Evolutionary conservation across 64 coral and sea anemone genomes (phyloP).

Genomic region (Exaiptasia diaphana): DNA sequence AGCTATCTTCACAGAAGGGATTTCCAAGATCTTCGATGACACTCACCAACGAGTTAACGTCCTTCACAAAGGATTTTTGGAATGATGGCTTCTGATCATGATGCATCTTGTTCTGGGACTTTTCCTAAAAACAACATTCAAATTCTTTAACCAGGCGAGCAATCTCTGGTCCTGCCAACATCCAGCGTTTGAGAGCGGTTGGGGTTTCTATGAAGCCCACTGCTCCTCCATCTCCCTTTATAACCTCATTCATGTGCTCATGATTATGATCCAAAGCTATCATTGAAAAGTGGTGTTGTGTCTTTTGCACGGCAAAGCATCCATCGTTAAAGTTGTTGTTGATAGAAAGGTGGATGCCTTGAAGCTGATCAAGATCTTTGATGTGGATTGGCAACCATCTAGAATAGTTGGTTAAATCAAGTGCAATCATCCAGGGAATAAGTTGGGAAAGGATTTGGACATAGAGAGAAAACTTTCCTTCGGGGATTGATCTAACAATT

Average conservation of each 20-base stretch:
- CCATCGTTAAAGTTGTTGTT: background rate
- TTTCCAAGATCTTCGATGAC: slow-evolving; percentile 49
- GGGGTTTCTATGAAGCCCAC: slow-evolving; percentile 32
- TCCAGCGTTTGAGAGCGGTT: slow-evolving; percentile 15
- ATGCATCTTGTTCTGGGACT: background rate
- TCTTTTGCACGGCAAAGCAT: background rate
- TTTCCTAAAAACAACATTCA: background rate
- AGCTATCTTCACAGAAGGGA: slow-evolving; percentile 5
- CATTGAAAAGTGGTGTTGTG: background rate
- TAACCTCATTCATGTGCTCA: slow-evolving; percentile 30
- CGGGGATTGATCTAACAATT: background rate
- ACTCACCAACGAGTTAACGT: background rate
- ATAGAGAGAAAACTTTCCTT: slow-evolving; percentile 4
- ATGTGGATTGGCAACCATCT: slow-evolving; percentile 39
- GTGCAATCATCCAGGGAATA: slow-evolving; percentile 18
- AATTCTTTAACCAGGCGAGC: slow-evolving; percentile 38
- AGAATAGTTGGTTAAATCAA: slow-evolving; percentile 22
- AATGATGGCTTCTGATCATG: background rate
- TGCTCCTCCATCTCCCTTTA: slow-evolving; percentile 38
- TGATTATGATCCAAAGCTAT: slow-evolving; percentile 44
- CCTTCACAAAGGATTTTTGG: slow-evolving; percentile 10
- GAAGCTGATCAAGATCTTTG: background rate
- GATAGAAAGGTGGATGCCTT: background rate
- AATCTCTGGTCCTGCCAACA: slow-evolving; percentile 29
- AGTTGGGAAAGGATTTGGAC: background rate